Conservation (phyloP, 2,113 vertebrate species). For the Pantherophis guttatus region DNA sequence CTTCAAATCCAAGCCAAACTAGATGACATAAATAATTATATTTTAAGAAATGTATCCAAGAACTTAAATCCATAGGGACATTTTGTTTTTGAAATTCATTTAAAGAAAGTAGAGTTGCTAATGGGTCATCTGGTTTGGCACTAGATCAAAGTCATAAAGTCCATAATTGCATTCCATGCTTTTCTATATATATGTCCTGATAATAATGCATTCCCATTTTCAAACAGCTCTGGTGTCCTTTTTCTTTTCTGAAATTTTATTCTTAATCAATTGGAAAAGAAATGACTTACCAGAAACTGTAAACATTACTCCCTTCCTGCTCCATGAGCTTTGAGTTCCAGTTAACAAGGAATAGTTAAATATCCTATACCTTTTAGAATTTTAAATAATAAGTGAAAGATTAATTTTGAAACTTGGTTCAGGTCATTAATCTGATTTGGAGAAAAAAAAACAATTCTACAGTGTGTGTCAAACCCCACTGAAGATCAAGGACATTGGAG, state of each 20-base stretch:
- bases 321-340: neutral
- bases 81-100: neutral
- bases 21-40: neutral
- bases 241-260: neutral
- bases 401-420: neutral
- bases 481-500: neutral
- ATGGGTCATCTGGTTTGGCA: neutral
- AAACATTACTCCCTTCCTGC: neutral
- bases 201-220: neutral
- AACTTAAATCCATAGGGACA: neutral
- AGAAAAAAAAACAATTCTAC: neutral
- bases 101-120: neutral
- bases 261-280: neutral
- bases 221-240: neutral
- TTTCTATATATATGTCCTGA: neutral
- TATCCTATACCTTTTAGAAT: neutral
- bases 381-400: neutral
- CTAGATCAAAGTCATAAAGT: neutral
- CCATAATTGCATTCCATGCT: neutral
- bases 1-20: neutral
- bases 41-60: neutral
- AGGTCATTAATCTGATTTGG: neutral
- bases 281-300: neutral
- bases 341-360: neutral
- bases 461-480: neutral